A percentile compares a stretch with the other conserved stretches of the same genome.
Evolutionary conservation across 2,113 vertebrate species (phyloP).

Genomic region (Guaruba guarouba): DNA sequence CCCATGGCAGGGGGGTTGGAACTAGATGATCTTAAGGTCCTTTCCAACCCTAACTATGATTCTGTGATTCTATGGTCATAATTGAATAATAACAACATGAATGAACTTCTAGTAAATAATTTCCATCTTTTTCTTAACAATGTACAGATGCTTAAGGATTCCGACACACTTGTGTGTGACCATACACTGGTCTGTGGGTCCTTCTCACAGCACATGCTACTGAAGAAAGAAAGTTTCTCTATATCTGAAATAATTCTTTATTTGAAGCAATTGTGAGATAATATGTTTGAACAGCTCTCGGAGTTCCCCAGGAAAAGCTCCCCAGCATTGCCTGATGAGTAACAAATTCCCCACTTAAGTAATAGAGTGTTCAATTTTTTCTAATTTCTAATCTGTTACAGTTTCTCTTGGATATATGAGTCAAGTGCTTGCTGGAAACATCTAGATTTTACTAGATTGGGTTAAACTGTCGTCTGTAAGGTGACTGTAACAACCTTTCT

Average conservation of each 20-base stretch:
- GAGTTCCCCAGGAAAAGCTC: not conserved
- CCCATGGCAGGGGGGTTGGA: too few species aligned
- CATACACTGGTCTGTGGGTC: not conserved
- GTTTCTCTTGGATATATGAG: not conserved
- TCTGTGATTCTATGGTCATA: too few species aligned
- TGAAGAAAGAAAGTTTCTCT: not conserved
- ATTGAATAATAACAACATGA: not conserved
- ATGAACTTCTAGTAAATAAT: not conserved
- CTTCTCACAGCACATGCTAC: not conserved
- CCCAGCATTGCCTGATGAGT: not conserved
- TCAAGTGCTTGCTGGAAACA: not conserved
- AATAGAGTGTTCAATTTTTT: not conserved
- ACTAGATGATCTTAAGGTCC: too few species aligned
- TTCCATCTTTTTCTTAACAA: not conserved
- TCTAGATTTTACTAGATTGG: not conserved
- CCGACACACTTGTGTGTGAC: not conserved
- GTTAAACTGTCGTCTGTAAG: not conserved
- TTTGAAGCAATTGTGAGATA: not conserved
- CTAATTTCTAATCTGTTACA: not conserved
- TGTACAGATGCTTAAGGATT: not conserved
- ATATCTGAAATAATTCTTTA: not conserved
- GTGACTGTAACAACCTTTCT: not conserved
- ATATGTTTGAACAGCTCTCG: not conserved
- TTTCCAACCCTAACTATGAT: too few species aligned
- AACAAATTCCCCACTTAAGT: not conserved